Evolutionary conservation across 2,888 invertebrate genomes (phyloP).

Genomic region (Chloroclysta siterata): DNA sequence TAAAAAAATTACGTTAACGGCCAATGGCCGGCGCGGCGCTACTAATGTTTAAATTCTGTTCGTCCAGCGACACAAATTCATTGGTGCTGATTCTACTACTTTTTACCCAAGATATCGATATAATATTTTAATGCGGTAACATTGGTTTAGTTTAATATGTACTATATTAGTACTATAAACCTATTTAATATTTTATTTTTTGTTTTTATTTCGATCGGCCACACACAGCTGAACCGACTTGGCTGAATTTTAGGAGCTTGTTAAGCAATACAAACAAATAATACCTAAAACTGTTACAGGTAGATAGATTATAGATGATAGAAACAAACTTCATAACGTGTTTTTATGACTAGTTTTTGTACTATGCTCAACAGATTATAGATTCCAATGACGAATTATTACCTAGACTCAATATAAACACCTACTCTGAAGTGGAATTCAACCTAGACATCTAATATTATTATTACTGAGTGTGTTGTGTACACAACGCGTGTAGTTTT

Average conservation of each 20-base stretch:
- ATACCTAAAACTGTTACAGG: no score
- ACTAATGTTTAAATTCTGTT: slow-evolving; percentile 19
- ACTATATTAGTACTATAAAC: no score
- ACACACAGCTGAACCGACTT: slow-evolving; percentile 1
- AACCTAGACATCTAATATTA: background rate
- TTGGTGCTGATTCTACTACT: slow-evolving; percentile 14
- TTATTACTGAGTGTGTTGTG: background rate
- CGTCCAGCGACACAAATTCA: slow-evolving; percentile 11
- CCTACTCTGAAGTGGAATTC: background rate
- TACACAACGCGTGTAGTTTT: background rate
- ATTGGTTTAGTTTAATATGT: no score
- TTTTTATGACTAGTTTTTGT: background rate
- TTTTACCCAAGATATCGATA: background rate
- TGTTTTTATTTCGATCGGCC: no score
- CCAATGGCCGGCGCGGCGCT: slow-evolving; percentile 19
- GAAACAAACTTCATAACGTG: background rate
- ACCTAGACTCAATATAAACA: background rate
- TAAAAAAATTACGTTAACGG: slow-evolving; percentile 39
- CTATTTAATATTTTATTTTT: no score
- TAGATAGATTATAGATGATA: no score
- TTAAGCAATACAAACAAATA: no score
- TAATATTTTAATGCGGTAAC: background rate
- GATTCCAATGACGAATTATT: background rate
- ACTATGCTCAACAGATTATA: background rate
- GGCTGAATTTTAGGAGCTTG: background rate